Conservation (phyloP, 2,113 vertebrate species). For the Eleginops maclovinus region DNA sequence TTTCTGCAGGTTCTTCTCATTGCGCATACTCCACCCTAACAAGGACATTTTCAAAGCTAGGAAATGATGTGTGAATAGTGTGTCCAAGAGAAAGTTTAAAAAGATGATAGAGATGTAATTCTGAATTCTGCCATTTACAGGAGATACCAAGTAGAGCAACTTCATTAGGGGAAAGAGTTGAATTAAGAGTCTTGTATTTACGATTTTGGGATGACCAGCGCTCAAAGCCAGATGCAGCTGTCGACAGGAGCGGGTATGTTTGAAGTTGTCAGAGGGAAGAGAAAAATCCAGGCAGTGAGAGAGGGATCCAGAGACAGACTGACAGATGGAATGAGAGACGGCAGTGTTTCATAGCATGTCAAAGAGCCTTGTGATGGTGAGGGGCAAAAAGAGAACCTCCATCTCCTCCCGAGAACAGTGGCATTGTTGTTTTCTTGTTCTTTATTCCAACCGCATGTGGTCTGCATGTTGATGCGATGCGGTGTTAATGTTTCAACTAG, state of each 20-base stretch:
- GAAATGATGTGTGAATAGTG: slow-evolving; percentile 19
- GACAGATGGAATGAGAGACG: slow-evolving; percentile 66
- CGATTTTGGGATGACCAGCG: background rate
- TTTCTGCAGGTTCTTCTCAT: slow-evolving; percentile 54
- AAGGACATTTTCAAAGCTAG: slow-evolving; percentile 60
- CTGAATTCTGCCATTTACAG: too few species aligned
- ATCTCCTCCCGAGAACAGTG: slow-evolving; percentile 54
- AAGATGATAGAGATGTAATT: slow-evolving; percentile 9
- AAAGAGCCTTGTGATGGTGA: slow-evolving; percentile 57
- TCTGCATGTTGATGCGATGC: slow-evolving; percentile 49
- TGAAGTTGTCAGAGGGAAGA: slow-evolving; percentile 46
- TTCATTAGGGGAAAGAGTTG: background rate
- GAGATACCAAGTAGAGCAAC: background rate
- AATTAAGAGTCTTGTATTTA: background rate
- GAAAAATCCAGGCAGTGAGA: slow-evolving; percentile 17
- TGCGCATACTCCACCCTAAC: slow-evolving; percentile 51
- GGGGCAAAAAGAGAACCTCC: slow-evolving; percentile 30
- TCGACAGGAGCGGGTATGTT: slow-evolving; percentile 30
- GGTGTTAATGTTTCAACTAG: slow-evolving; percentile 52
- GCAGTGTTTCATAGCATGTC: slow-evolving; percentile 58
- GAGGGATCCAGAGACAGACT: slow-evolving; percentile 40
- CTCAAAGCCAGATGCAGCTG: slow-evolving; percentile 27
- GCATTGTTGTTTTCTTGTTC: slow-evolving; percentile 73
- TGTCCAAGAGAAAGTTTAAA: slow-evolving; percentile 46
- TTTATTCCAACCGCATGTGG: slow-evolving; percentile 67